These are phyloP conservation scores for Casuarius casuarius DNA, from an alignment of 2,113 vertebrate species.

Conservation along the genomic window DNA sequence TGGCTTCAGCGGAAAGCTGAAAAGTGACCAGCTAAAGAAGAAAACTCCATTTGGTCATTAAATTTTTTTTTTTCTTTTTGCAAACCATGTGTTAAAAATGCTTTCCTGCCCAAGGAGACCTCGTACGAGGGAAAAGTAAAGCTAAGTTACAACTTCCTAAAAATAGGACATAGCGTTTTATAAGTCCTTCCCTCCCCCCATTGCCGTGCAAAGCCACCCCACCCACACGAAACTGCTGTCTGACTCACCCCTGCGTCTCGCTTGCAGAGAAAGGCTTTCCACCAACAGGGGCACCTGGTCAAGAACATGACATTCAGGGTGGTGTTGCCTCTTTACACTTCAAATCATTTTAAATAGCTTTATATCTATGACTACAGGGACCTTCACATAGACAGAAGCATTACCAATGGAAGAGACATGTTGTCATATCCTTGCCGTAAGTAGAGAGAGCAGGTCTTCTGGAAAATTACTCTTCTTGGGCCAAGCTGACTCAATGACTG, in stretches of 20 bases:
- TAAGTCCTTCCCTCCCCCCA: background rate
- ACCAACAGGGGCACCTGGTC: constrained; percentile 19
- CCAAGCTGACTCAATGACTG: constrained; percentile 43
- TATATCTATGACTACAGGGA: constrained; percentile 11
- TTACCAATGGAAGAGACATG: constrained; percentile 38
- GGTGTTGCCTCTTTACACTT: constrained; percentile 1
- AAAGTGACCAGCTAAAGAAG: background rate
- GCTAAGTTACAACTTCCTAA: constrained; percentile 34
- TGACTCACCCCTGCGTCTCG: constrained; percentile 22
- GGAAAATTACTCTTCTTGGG: constrained; percentile 35
- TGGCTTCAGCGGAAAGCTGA: background rate
- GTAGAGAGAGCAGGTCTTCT: constrained; percentile 12
- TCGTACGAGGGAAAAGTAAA: background rate
- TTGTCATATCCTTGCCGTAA: constrained; percentile 19
- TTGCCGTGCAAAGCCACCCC: constrained; percentile 5
- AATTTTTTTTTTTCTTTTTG: background rate
- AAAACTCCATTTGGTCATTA: background rate
- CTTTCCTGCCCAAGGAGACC: constrained; percentile 10
- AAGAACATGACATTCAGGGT: constrained; percentile 19
- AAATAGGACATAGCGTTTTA: background rate
- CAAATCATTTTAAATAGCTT: background rate
- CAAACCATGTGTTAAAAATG: background rate
- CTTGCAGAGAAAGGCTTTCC: constrained; percentile 30
- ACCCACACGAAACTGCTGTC: constrained; percentile 2
- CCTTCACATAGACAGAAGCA: background rate